phyloP scores from a whole-genome alignment of 2,113 vertebrate genomes.

The Mohoua ochrocephala region DNA sequence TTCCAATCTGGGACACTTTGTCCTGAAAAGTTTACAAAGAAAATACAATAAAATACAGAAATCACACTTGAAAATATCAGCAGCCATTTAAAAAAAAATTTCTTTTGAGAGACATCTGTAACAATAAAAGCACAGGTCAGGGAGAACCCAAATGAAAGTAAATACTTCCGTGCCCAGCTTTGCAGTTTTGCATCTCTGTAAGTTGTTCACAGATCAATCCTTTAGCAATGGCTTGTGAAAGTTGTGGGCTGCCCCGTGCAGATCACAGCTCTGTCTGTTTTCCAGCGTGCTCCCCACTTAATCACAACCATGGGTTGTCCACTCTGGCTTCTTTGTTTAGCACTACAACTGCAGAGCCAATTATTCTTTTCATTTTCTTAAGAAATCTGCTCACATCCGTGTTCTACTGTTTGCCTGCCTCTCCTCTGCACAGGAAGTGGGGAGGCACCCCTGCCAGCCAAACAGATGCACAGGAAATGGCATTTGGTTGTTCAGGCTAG shows the following conservation, averaged over 20 bases:
- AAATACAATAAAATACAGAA: neutral
- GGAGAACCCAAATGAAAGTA: neutral
- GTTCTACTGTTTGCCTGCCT: neutral
- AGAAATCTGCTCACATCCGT: neutral
- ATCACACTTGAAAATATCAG: neutral
- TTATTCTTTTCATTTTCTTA: neutral
- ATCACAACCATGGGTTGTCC: accelerated
- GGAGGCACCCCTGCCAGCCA: neutral
- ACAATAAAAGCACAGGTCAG: neutral
- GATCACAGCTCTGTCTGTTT: neutral
- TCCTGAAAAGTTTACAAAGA: neutral
- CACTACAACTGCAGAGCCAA: neutral
- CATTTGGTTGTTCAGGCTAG: neutral
- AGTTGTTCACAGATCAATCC: neutral
- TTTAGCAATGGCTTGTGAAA: neutral
- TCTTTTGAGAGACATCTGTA: neutral
- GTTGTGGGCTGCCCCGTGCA: neutral
- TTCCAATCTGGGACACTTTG: neutral
- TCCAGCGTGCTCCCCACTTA: neutral
- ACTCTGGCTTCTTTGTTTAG: neutral
- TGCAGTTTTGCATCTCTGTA: neutral
- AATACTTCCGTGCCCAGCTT: neutral
- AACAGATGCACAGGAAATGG: neutral
- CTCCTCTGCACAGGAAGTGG: neutral
- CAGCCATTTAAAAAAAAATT: neutral